Percentiles rank a stretch among this genome's conserved stretches.
Conservation (phyloP, 2,113 vertebrate genomes). For the Rafetus swinhoei region DNA sequence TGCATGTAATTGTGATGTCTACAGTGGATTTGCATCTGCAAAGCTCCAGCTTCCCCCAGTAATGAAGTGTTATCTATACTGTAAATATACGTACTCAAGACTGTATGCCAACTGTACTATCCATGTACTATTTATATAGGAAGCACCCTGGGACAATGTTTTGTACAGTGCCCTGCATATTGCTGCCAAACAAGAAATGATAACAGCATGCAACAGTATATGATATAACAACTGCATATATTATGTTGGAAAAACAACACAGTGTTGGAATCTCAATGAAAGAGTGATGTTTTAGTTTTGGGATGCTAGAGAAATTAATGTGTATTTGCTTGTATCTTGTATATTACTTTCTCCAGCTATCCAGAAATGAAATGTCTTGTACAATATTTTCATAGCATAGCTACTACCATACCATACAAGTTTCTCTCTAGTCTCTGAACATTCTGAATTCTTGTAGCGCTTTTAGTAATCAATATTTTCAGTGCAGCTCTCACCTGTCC, state of each 20-base stretch:
- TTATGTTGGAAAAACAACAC: not conserved
- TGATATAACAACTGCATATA: not conserved
- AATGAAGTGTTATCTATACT: accelerated
- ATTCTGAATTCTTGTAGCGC: not conserved
- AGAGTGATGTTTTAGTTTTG: not conserved
- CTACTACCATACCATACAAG: constrained; percentile 31
- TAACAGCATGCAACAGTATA: not conserved
- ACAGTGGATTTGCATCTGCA: not conserved
- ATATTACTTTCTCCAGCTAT: constrained; percentile 31
- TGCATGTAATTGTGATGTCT: accelerated
- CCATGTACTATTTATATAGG: not conserved
- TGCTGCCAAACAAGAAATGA: not conserved
- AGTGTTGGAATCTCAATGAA: not conserved
- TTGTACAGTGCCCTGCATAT: not conserved
- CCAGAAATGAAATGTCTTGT: constrained; percentile 62
- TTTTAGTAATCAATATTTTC: constrained; percentile 6
- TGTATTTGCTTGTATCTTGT: constrained; percentile 30
- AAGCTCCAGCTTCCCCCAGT: not conserved
- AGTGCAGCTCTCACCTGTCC: not conserved
- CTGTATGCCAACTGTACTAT: not conserved
- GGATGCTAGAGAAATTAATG: constrained; percentile 40
- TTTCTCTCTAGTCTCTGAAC: constrained; percentile 31
- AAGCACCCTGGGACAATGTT: not conserved
- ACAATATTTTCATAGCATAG: constrained; percentile 52
- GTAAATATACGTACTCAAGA: not conserved